A percentile compares a stretch with the other conserved stretches of the same genome.
These are phyloP conservation scores for Neelides sp. DNA, from an alignment of 1,140 invertebrate genomes.

Conservation along the genomic window DNA sequence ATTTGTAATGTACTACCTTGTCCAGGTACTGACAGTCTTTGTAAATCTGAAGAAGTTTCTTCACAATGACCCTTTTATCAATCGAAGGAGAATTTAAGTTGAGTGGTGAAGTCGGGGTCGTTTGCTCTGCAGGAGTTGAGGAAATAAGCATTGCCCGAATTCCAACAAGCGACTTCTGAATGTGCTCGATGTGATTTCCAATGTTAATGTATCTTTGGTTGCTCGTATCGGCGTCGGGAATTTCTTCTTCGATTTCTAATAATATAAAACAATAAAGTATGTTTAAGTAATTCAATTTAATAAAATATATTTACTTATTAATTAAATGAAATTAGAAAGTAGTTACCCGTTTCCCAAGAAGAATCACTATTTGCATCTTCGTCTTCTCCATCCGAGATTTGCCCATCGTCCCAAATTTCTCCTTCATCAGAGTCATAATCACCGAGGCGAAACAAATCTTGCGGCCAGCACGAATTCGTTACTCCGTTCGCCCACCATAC, in stretches of 20 bases:
- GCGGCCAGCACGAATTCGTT: conserved; percentile 77
- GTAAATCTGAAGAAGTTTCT: conserved; percentile 64
- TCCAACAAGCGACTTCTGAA: conserved; percentile 21
- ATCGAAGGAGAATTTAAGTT: conserved; percentile 2
- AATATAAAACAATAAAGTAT: not conserved
- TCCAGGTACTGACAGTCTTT: conserved; percentile 58
- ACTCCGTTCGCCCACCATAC: conserved; percentile 80
- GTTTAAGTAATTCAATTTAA: not conserved
- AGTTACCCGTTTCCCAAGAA: conserved; percentile 61
- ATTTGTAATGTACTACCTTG: not conserved
- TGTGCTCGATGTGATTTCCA: conserved; percentile 23
- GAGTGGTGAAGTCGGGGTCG: not conserved
- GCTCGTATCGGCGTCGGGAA: conserved; percentile 3
- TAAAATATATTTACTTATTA: not conserved
- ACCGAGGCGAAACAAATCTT: conserved; percentile 62
- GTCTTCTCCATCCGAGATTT: conserved; percentile 9
- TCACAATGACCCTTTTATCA: conserved; percentile 51
- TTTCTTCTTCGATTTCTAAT: conserved; percentile 30
- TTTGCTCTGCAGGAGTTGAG: conserved; percentile 10
- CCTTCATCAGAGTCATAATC: conserved; percentile 67
- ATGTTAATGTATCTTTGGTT: conserved; percentile 12
- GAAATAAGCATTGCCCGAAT: conserved; percentile 19
- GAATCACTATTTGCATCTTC: conserved; percentile 42
- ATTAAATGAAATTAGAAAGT: not conserved
- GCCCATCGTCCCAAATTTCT: conserved; percentile 51